Conservation (phyloP, 2,113 vertebrate genomes). For the Stegastes partitus region DNA sequence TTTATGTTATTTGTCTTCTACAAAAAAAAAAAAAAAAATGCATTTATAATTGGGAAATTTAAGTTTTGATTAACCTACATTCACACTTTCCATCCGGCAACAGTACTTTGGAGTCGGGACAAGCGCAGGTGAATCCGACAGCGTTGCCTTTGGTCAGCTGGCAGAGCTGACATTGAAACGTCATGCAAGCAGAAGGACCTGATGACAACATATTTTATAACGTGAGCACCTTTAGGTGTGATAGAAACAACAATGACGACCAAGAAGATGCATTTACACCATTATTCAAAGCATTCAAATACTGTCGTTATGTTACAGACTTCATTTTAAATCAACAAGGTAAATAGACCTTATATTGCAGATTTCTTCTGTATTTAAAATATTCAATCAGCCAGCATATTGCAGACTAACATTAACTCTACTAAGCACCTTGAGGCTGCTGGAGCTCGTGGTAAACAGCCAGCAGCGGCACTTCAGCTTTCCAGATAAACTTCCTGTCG, state of each 20-base stretch:
- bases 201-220: not conserved
- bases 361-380: too few relatives aligned
- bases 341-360: too few relatives aligned
- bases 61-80: conserved; percentile 79
- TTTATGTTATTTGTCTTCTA: too few relatives aligned
- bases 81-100: conserved; percentile 85
- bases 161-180: conserved; percentile 86
- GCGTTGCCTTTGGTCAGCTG: conserved; percentile 85
- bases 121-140: conserved; percentile 87
- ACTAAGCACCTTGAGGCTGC: conserved; percentile 83
- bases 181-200: conserved; percentile 82
- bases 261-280: too few relatives aligned
- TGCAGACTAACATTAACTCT: not conserved
- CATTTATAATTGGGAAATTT: not conserved
- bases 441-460: conserved; percentile 84
- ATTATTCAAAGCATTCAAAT: too few relatives aligned
- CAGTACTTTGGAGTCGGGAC: conserved; percentile 86
- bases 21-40: too few relatives aligned
- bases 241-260: too few relatives aligned
- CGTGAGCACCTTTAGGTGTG: too few relatives aligned
- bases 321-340: not conserved
- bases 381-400: too few relatives aligned
- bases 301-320: not conserved
- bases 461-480: conserved; percentile 74
- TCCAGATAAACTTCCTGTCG: conserved; percentile 78